Evolutionary conservation across 2,797 vertebrate species (phyloP), one percentile per base, ranked within the genome.

Genomic region (Hyperoplus immaculatus): DNA sequence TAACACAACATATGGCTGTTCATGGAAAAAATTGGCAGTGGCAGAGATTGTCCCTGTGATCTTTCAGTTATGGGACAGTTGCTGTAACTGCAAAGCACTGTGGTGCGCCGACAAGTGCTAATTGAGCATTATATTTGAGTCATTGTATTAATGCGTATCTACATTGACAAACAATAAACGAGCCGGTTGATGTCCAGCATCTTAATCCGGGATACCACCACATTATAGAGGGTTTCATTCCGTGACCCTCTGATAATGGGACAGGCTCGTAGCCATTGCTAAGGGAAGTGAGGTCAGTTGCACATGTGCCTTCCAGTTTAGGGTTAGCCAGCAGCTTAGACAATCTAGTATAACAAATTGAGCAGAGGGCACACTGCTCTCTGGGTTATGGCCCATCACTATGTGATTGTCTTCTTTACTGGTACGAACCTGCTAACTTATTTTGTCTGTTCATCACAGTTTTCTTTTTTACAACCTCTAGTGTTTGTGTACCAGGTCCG

Each of bases 21-120:
- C 79, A 86, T 72, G 63, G 81, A 83, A 79, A 29, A 86, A 70
- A 55, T 71, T 76, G 70, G 64, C 78, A 75, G 58, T 51, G 49
- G 36, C 50, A 53, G 49, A 21, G 56, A 45, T 65, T 53, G 62
- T 45, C 81, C 69, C 13, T 5, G 1, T 77, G 69, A 87, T 83
- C 80, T 85, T 46, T 75, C 50, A 69, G 69, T 75, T 64, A 49
- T 21, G 54, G 54, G 70, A 73, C 75, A 59, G 60, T 65, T 21
- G 0, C 69, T 82, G 41, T 42, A 65, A 70, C 67, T 68, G 73
- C 64, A 77, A 50, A 82, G 57, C 46, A 69, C 43, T 57, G 43
- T 45, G 71, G 76, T 64, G 46, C 56, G 36, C 2, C 71, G 70
- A 81, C 79, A 67, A 71, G 54, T 47, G 57, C 77, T 74, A 76